Evolutionary conservation across 2,113 vertebrate genomes (phyloP).

Genomic region (Rhinopithecus roxellana): DNA sequence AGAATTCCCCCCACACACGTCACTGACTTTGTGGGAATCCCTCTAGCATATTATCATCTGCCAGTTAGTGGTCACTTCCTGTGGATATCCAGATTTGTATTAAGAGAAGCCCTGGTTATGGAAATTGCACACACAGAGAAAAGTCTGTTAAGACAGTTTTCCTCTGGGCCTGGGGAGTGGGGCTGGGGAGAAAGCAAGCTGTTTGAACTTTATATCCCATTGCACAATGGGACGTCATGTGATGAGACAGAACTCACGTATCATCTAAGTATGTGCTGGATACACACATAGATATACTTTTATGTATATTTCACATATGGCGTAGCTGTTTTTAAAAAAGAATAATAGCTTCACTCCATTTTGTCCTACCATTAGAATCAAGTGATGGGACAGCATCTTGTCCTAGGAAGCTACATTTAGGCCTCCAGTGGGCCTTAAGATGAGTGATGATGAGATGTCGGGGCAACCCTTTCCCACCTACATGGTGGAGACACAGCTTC

Average conservation of each 20-base stretch:
- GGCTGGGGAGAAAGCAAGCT: neutral
- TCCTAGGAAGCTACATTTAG: neutral
- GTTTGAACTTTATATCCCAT: neutral
- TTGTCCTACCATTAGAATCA: neutral
- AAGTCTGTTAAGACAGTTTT: neutral
- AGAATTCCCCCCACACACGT: fast-evolving
- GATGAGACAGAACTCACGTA: fast-evolving
- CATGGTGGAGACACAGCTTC: fast-evolving
- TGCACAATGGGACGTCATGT: neutral
- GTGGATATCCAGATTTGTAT: neutral
- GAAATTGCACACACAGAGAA: neutral
- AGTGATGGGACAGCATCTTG: fast-evolving
- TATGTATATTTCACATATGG: neutral
- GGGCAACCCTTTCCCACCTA: neutral
- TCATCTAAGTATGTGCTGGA: too few relatives aligned
- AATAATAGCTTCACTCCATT: too few relatives aligned
- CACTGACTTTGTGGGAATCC: fast-evolving
- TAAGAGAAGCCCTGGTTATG: neutral
- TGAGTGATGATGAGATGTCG: neutral
- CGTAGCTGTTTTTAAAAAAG: neutral
- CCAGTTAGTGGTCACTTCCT: neutral
- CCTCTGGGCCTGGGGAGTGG: too few relatives aligned
- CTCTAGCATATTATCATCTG: fast-evolving
- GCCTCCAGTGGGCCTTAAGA: neutral
- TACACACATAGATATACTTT: neutral